A percentile compares a stretch with the other conserved stretches of the same genome.
Conservation (phyloP, 2,888 invertebrate genomes). For the Zygothrica quintamaculata region DNA sequence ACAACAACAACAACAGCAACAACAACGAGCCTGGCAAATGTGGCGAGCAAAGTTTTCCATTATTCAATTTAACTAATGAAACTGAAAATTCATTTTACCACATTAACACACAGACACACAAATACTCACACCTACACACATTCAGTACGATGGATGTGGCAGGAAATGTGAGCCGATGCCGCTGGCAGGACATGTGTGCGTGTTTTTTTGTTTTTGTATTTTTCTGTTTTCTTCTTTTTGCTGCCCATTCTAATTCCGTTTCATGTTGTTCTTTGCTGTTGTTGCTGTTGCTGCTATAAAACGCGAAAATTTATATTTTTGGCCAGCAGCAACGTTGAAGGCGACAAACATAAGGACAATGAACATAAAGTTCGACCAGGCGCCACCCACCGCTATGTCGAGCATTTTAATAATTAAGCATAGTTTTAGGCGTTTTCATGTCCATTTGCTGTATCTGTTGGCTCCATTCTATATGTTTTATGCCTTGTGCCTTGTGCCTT, state of each 20-base stretch:
- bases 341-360: not conserved
- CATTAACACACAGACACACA: slow-evolving; percentile 74
- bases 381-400: slow-evolving; percentile 36
- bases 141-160: slow-evolving; percentile 46
- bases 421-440: slow-evolving; percentile 72
- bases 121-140: slow-evolving; percentile 10
- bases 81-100: slow-evolving; percentile 82
- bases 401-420: slow-evolving; percentile 79
- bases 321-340: slow-evolving; percentile 32
- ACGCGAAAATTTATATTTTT: slow-evolving; percentile 78
- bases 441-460: slow-evolving; percentile 53
- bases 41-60: slow-evolving; percentile 80
- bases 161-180: slow-evolving; percentile 72
- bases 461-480: slow-evolving; percentile 23
- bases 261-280: slow-evolving; percentile 16
- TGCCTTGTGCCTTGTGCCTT: too few species aligned
- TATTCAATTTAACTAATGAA: slow-evolving; percentile 84
- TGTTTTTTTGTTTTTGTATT: slow-evolving; percentile 51
- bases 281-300: slow-evolving; percentile 57
- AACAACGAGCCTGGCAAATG: slow-evolving; percentile 59
- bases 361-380: slow-evolving; percentile 13
- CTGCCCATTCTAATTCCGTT: slow-evolving; percentile 12
- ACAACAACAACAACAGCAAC: slow-evolving; percentile 40
- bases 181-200: slow-evolving; percentile 74
- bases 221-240: slow-evolving; percentile 24